Base-by-base conservation (phyloP, 1,140 invertebrate genomes). In the Orius laevigatus region DNA sequence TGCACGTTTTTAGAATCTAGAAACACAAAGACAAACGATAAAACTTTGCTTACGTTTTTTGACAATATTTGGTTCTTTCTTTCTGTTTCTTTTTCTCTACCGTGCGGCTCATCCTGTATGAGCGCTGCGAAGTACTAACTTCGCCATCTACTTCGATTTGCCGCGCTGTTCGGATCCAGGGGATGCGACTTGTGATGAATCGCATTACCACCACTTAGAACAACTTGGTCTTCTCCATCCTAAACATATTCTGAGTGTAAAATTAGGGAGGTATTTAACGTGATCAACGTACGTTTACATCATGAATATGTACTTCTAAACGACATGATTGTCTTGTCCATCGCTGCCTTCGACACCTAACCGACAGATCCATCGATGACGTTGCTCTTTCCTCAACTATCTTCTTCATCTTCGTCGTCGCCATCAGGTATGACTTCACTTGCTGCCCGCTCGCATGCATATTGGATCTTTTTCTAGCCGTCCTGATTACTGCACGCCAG, bases 261-360 rank as follows among this genome's bases (percentile, higher is more conserved):
- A 14, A 2, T 6, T 18, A 19, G 9, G 9, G 11, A 19, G 9
- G n/a, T n/a, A n/a, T n/a, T 16, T 5, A 9, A 9, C 15, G 4
- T 44, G 9, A 5, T 9, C 8, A 44, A 52, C 75, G 76, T 52
- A 83, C 83, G 36, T 75, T 75, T 10, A 84, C n/a, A 63, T 56
- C n/a, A n/a, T 88, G 81, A 46, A 87, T 85, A 9, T n/a, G n/a
- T n/a, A 89, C 84, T 67, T 89, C 81, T 3, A 89, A 9, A 89
- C 84, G 5, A 89, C 84, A 55, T 87, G n/a, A 89, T 57, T 87
- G 82, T 50, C n/a, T n/a, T 86, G 79, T 1, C 81, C 83, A 63
- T 86, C 81, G 54, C 74, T 70, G 56, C 81, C 76, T 60, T 80
- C 74, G 0, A 81, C 75, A 5, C 74, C 72, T 65, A 78, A n/a